Evolutionary conservation across 1,140 invertebrate genomes (phyloP).

Genomic region (Drosophila triauraria): DNA sequence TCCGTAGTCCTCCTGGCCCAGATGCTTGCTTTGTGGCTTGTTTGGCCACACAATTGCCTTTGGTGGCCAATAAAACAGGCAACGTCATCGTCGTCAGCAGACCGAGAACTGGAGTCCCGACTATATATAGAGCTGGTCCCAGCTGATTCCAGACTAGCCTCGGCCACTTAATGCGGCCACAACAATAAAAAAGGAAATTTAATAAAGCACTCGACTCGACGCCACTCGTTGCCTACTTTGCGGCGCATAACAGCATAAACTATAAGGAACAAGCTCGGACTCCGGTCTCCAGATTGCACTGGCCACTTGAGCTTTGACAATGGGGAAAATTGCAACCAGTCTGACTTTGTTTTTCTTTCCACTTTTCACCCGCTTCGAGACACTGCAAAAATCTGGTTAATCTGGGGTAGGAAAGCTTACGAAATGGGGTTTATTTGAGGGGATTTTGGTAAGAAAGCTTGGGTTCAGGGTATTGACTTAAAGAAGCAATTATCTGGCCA

Average conservation of each 20-base stretch:
- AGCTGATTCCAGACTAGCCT: constrained; percentile 58
- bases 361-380: constrained; percentile 16
- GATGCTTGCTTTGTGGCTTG: constrained; percentile 59
- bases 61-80: constrained; percentile 70
- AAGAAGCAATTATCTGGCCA: background rate
- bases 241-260: constrained; percentile 76
- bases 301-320: constrained; percentile 79
- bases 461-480: background rate
- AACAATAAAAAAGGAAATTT: constrained; percentile 81
- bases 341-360: constrained; percentile 47
- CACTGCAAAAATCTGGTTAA: constrained; percentile 10
- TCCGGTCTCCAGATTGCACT: constrained; percentile 31
- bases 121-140: constrained; percentile 27
- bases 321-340: constrained; percentile 59
- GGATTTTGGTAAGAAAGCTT: background rate
- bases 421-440: background rate
- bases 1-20: constrained; percentile 34
- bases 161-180: constrained; percentile 79
- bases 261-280: constrained; percentile 47
- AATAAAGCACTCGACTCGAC: constrained; percentile 76
- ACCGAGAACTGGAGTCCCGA: constrained; percentile 21
- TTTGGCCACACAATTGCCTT: constrained; percentile 71
- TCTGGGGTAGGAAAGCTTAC: background rate
- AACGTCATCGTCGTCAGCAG: constrained; percentile 56
- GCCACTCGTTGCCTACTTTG: constrained; percentile 73